Evolutionary conservation across 2,113 vertebrate genomes (phyloP).

Genomic region (Vanacampus margaritifer): DNA sequence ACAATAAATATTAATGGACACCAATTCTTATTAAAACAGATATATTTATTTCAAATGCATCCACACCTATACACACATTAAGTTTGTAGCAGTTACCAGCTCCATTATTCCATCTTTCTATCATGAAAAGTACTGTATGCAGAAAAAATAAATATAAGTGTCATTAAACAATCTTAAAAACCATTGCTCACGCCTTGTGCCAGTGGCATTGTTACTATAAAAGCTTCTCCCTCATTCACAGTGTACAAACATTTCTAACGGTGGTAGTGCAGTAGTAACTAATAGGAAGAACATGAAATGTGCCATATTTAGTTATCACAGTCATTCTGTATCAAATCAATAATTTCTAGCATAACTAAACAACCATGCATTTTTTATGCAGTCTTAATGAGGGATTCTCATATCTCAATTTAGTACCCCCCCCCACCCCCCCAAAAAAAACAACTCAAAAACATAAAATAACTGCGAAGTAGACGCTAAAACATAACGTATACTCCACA

Average conservation of each 20-base stretch:
- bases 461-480: background rate
- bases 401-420: no score
- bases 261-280: background rate
- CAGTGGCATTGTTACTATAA: background rate
- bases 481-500: background rate
- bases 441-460: background rate
- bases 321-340: background rate
- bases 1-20: no score
- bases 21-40: background rate
- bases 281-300: background rate
- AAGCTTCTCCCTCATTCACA: background rate
- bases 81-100: background rate
- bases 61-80: background rate
- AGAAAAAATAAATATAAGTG: background rate
- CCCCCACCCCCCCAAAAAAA: no score
- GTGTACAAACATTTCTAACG: slow-evolving; percentile 21
- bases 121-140: background rate
- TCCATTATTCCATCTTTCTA: background rate
- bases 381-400: slow-evolving; percentile 1
- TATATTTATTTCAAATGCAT: background rate
- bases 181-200: background rate
- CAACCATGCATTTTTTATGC: background rate
- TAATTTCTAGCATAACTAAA: background rate
- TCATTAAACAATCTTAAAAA: slow-evolving; percentile 1
- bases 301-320: background rate